phyloP scores from a whole-genome alignment of 37 sponge, comb jelly and placozoan species.

The Beroe forskalii region DNA sequence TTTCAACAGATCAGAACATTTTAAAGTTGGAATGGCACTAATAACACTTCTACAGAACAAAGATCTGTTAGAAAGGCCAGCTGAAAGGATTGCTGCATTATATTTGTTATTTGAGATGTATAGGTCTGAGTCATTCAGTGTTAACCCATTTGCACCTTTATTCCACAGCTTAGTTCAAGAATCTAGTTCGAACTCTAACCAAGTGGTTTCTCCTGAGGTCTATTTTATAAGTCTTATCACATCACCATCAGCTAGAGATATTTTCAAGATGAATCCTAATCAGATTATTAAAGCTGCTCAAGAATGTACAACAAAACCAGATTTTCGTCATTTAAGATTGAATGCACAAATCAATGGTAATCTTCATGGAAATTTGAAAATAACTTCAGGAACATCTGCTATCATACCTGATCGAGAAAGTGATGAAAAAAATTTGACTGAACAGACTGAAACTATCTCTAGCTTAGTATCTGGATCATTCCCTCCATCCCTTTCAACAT shows the following conservation, averaged over 20 bases:
- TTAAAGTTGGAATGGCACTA: conserved; percentile 84
- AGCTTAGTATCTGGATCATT: conserved; percentile 32
- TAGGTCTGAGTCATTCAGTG: conserved; percentile 72
- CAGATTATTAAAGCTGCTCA: conserved; percentile 49
- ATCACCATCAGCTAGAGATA: conserved; percentile 57
- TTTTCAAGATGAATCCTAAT: conserved; percentile 45
- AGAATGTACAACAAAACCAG: conserved; percentile 55
- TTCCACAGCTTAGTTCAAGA: conserved; percentile 67
- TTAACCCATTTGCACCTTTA: conserved; percentile 85
- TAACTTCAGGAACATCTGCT: conserved; percentile 19
- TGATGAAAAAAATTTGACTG: background rate
- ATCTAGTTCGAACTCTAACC: no score
- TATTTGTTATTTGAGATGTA: conserved; percentile 86
- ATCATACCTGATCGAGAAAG: conserved; percentile 31
- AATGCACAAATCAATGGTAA: background rate
- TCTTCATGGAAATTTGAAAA: background rate
- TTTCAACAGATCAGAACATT: conserved; percentile 81
- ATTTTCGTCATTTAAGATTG: conserved; percentile 1
- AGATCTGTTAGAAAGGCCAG: conserved; percentile 78
- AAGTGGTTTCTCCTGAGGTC: conserved; percentile 18
- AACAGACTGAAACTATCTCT: background rate
- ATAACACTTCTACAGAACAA: conserved; percentile 80
- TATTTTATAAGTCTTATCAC: conserved; percentile 57
- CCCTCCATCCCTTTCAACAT: conserved; percentile 65
- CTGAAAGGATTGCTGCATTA: conserved; percentile 86